phyloP scores from a whole-genome alignment of 2,113 vertebrate species.

The Puma concolor region DNA sequence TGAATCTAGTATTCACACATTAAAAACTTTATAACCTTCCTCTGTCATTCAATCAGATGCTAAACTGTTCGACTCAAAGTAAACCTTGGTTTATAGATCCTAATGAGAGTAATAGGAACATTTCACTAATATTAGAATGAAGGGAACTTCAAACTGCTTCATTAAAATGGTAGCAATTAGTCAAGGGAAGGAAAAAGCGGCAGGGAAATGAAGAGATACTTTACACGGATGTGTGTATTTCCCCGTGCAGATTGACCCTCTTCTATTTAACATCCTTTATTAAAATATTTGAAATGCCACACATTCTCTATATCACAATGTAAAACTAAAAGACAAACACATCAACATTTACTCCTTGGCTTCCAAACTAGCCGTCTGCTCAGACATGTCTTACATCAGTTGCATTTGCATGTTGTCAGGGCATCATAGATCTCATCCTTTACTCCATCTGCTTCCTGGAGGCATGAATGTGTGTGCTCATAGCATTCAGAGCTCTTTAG shows the following conservation, averaged over 20 bases:
- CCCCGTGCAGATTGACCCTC: background rate
- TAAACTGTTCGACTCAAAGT: constrained; percentile 30
- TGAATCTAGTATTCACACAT: background rate
- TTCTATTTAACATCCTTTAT: constrained; percentile 1
- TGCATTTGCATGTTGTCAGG: background rate
- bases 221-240: background rate
- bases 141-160: background rate
- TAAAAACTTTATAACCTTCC: constrained; percentile 38
- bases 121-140: background rate
- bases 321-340: constrained; percentile 41
- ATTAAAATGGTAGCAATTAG: background rate
- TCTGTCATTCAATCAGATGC: constrained; percentile 42
- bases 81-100: constrained; percentile 12
- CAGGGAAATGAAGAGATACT: background rate
- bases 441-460: background rate
- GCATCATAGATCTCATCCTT: background rate
- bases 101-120: background rate
- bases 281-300: constrained; percentile 32
- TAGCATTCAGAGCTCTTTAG: background rate
- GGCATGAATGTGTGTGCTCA: background rate
- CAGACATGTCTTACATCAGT: background rate
- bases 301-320: constrained; percentile 4
- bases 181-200: background rate
- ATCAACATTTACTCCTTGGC: constrained; percentile 31
- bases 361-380: background rate